Conservation (phyloP, 2,888 invertebrate genomes). For the Patella depressa region DNA sequence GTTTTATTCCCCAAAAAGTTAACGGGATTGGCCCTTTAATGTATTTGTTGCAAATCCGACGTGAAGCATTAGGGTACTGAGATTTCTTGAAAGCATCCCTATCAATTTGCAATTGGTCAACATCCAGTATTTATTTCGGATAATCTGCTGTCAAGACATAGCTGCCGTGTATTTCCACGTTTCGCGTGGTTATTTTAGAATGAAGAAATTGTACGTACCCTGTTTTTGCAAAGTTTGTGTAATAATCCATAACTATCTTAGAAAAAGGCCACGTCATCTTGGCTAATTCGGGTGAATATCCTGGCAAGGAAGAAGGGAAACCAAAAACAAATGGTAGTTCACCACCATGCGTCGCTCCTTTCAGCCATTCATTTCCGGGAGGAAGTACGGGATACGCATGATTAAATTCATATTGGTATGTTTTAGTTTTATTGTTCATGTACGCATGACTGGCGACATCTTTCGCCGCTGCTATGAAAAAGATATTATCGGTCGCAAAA, state of each 20-base stretch:
- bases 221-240: background rate
- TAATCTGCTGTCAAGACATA: too few relatives aligned
- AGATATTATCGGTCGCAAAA: background rate
- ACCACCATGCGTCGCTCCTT: background rate
- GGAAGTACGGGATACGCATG: background rate
- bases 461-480: background rate
- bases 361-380: background rate
- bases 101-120: too few relatives aligned
- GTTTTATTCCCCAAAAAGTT: too few relatives aligned
- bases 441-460: background rate
- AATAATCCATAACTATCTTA: background rate
- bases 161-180: too few relatives aligned
- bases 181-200: too few relatives aligned
- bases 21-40: too few relatives aligned
- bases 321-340: background rate
- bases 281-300: background rate
- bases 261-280: background rate
- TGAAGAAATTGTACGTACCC: background rate
- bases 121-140: too few relatives aligned
- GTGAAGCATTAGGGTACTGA: too few relatives aligned
- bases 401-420: conserved; percentile 7
- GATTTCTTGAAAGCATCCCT: too few relatives aligned
- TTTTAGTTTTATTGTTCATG: background rate
- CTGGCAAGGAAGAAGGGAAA: background rate
- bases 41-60: too few relatives aligned